A percentile compares a stretch with the other conserved stretches of the same genome.
Conservation (phyloP, 1,140 invertebrate species). For the Panagrolaimus sp. region DNA sequence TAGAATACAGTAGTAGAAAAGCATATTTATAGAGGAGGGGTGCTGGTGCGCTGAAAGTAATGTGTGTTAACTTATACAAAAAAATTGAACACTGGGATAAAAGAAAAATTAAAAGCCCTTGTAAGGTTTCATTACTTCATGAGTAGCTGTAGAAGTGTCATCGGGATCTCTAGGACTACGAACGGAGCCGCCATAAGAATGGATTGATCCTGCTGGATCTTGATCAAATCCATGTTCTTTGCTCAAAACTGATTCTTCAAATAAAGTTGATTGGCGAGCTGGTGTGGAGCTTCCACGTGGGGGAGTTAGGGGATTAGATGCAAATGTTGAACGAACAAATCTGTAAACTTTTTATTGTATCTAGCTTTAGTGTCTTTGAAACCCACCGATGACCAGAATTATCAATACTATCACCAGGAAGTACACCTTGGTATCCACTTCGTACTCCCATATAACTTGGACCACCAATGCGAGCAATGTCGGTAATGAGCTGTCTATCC, state of each 20-base stretch:
- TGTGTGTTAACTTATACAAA: no score
- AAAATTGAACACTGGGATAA: no score
- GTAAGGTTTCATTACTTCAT: constrained; percentile 14
- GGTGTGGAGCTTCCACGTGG: constrained; percentile 56
- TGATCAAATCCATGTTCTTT: constrained; percentile 13
- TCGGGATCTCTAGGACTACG: constrained; percentile 6
- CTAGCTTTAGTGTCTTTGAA: neutral
- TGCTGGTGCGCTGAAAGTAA: no score
- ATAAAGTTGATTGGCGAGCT: constrained; percentile 29
- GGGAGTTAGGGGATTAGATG: constrained; percentile 57
- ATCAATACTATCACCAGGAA: constrained; percentile 46
- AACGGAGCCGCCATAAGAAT: neutral
- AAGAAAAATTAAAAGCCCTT: neutral
- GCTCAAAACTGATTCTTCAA: constrained; percentile 19
- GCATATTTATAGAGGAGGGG: no score
- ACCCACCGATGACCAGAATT: constrained; percentile 21
- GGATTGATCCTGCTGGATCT: constrained; percentile 1
- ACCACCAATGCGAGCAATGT: constrained; percentile 43
- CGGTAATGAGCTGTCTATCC: constrained; percentile 43
- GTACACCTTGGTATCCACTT: constrained; percentile 19
- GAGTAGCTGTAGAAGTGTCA: neutral
- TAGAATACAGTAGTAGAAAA: no score
- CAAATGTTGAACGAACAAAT: constrained; percentile 45
- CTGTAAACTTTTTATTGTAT: constrained; percentile 12
- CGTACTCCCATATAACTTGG: constrained; percentile 38